phyloP scores from a whole-genome alignment of 2,888 invertebrate species.

The Rhagium mordax region DNA sequence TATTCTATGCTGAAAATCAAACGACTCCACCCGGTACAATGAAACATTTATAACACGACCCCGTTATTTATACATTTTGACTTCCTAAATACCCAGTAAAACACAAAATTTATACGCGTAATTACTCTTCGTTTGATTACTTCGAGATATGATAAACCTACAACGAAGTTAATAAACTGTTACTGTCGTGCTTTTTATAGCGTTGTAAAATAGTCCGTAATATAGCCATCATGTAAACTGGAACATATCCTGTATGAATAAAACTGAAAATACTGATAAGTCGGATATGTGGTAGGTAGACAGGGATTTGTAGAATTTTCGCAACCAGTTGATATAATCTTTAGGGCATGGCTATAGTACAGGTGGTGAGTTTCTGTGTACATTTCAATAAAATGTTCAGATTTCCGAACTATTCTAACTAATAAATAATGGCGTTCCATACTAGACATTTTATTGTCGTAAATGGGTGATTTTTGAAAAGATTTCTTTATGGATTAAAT shows the following conservation, averaged over 20 bases:
- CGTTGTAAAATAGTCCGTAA: neutral
- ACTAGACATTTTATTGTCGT: too few relatives aligned
- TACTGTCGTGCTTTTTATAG: neutral
- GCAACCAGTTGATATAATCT: constrained; percentile 30
- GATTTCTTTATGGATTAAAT: too few relatives aligned
- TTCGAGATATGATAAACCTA: neutral
- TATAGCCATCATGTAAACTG: neutral
- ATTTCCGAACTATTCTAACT: too few relatives aligned
- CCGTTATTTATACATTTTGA: neutral
- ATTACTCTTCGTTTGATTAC: neutral
- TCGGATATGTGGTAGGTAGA: constrained; percentile 27
- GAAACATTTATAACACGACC: too few relatives aligned
- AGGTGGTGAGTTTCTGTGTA: neutral
- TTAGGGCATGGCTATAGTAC: neutral
- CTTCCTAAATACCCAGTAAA: neutral
- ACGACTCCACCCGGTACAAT: too few relatives aligned
- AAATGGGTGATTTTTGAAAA: too few relatives aligned
- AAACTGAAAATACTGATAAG: constrained; percentile 38
- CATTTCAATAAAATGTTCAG: neutral
- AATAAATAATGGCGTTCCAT: too few relatives aligned
- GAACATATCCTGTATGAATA: constrained; percentile 26
- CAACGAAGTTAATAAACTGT: neutral
- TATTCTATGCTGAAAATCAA: too few relatives aligned
- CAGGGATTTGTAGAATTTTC: constrained; percentile 29
- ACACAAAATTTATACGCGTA: neutral